A percentile compares a stretch with the other conserved stretches of the same genome.
phyloP scores from a whole-genome alignment of 1,140 invertebrate species.

The Scaptomyza montana region DNA sequence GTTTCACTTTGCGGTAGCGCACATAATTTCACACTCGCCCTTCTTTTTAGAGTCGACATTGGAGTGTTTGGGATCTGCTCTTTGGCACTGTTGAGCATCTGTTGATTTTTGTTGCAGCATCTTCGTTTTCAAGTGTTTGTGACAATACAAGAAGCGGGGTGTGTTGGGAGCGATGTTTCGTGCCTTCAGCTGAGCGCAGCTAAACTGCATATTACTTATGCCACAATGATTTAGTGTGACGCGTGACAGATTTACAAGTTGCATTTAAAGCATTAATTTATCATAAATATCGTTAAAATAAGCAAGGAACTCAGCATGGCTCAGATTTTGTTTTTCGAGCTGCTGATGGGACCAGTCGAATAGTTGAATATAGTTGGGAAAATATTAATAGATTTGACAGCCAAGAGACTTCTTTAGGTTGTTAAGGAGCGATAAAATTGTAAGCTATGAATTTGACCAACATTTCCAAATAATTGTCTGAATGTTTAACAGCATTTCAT shows the following conservation, averaged over 20 bases:
- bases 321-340: not conserved
- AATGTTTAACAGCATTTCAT: too few relatives aligned
- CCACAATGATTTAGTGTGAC: constrained; percentile 76
- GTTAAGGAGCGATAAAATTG: too few relatives aligned
- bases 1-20: constrained; percentile 49
- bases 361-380: not conserved
- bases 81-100: constrained; percentile 59
- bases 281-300: constrained; percentile 59
- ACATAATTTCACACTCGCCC: constrained; percentile 74
- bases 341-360: not conserved
- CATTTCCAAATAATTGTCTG: too few relatives aligned
- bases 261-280: constrained; percentile 77
- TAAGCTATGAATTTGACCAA: too few relatives aligned
- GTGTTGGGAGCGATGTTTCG: not conserved
- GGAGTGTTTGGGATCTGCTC: not conserved
- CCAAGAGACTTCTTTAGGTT: not conserved
- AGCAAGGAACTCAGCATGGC: not conserved
- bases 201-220: constrained; percentile 79
- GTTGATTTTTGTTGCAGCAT: constrained; percentile 56
- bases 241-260: constrained; percentile 82
- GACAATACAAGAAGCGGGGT: constrained; percentile 29
- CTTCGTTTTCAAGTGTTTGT: constrained; percentile 37
- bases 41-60: not conserved
- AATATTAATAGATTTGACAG: constrained; percentile 5
- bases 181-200: constrained; percentile 35